Base-by-base conservation (phyloP, 2,113 vertebrate genomes). In the Nasalis larvatus region DNA sequence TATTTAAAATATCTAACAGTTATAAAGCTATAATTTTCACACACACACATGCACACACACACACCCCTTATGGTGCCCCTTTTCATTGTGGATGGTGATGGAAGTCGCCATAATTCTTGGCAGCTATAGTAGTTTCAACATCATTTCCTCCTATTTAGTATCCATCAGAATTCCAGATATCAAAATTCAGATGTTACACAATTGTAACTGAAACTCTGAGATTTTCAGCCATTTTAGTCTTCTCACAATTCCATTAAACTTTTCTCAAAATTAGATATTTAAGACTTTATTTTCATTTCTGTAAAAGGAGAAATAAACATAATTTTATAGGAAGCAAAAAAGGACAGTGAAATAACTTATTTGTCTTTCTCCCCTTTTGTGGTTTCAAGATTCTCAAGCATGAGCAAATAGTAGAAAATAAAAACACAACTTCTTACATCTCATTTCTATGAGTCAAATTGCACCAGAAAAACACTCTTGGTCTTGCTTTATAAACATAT, bases 211-310 rank as follows among this genome's bases (percentile, higher is more conserved):
- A 88, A 95, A n/a, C 60, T 86, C 27, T 92, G 4, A 84, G 21
- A 30, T 87, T 91, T 91, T 91, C 37, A 81, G 52, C n/a, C 4
- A 77, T 68, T 95, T 91, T 77, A 88, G 80, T 81, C 16, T n/a
- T 84, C 18, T 93, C 21, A 74, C 42, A 84, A 27, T 89, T 89
- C 83, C 32, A 63, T 54, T 85, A 52, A 4, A 45, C 6, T 76
- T 74, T 63, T 42, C 69, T 45, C 27, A 77, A 12, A 76, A 32
- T 74, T 84, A 93, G 49, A 3, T 81, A 89, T 25, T 84, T 83
- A 84, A 47, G 10, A 82, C 49, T 69, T 90, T 76, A 40, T 90
- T 93, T 93, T 91, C 13, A 78, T 89, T 96, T 27, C 21, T 74
- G 1, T 86, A 37, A 47, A 69, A 88, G 10, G 25, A 94, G 6